Evolutionary conservation across 2,797 vertebrate genomes (phyloP).

Genomic region (Sebastes kiyomatsui): DNA sequence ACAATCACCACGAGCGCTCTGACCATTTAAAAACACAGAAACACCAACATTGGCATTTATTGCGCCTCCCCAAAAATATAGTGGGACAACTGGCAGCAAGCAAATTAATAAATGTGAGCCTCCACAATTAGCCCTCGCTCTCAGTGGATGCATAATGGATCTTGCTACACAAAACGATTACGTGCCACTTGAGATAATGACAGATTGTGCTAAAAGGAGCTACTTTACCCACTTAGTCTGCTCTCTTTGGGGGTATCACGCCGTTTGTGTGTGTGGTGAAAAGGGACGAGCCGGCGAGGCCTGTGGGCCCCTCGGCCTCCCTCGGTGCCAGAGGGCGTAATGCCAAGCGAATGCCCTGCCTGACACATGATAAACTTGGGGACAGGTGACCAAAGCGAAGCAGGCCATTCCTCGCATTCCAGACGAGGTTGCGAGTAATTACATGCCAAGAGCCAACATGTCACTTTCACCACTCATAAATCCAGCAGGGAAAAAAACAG

Average conservation of each 20-base stretch:
- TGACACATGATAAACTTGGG: slow-evolving; percentile 61
- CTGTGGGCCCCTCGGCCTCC: slow-evolving; percentile 10
- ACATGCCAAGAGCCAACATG: slow-evolving; percentile 20
- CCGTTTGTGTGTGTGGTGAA: slow-evolving; percentile 29
- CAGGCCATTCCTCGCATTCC: slow-evolving; percentile 44
- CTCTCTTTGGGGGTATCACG: slow-evolving; percentile 71
- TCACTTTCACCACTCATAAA: slow-evolving; percentile 36
- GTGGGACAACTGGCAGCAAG: slow-evolving; percentile 58
- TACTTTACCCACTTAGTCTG: slow-evolving; percentile 51
- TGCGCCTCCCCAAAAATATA: slow-evolving; percentile 40
- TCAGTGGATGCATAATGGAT: slow-evolving; percentile 61
- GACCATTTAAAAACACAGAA: slow-evolving; percentile 42
- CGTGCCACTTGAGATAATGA: slow-evolving; percentile 67
- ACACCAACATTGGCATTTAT: slow-evolving; percentile 49
- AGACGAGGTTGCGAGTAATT: slow-evolving; percentile 13
- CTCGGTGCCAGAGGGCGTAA: slow-evolving; percentile 42
- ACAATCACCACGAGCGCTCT: slow-evolving; percentile 2
- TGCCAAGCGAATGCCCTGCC: slow-evolving; percentile 42
- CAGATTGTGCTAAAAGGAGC: slow-evolving; percentile 74
- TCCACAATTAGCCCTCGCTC: slow-evolving; percentile 51
- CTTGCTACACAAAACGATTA: slow-evolving; percentile 56
- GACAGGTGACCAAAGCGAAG: slow-evolving; percentile 71
- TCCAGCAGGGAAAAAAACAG: slow-evolving; percentile 7
- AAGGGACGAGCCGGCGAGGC: slow-evolving; percentile 35
- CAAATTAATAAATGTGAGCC: slow-evolving; percentile 50